These are phyloP conservation scores for Acrobasis repandana DNA, from an alignment of 2,888 invertebrate genomes.

Conservation along the genomic window DNA sequence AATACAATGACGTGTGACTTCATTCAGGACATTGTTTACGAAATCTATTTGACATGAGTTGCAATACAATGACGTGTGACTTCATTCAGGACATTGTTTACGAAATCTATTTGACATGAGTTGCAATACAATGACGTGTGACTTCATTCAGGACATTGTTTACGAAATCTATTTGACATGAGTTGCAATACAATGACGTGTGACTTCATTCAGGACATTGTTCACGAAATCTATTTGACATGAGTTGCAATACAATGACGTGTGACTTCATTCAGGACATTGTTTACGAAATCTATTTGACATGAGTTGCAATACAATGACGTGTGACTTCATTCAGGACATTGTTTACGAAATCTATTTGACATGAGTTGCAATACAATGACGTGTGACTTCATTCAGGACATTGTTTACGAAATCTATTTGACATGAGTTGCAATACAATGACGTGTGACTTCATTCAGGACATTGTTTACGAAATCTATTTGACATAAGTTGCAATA, in stretches of 20 bases:
- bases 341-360: not conserved
- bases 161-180: not conserved
- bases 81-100: not conserved
- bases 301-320: conserved; percentile 6
- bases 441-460: conserved; percentile 6
- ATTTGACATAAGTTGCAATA: not conserved
- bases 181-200: conserved; percentile 7
- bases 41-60: not conserved
- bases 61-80: conserved; percentile 10
- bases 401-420: not conserved
- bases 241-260: conserved; percentile 8
- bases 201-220: not conserved
- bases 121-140: conserved; percentile 11
- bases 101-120: not conserved
- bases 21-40: not conserved
- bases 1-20: conserved; percentile 11
- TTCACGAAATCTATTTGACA: not conserved
- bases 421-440: not conserved
- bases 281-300: not conserved
- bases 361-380: conserved; percentile 2
- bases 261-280: not conserved
- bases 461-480: not conserved
- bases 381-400: conserved; percentile 4
- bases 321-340: conserved; percentile 1
- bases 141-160: not conserved